Percentiles rank a stretch among this genome's conserved stretches.
Conservation (phyloP, 2,113 vertebrate species). For the Noturus placidus region DNA sequence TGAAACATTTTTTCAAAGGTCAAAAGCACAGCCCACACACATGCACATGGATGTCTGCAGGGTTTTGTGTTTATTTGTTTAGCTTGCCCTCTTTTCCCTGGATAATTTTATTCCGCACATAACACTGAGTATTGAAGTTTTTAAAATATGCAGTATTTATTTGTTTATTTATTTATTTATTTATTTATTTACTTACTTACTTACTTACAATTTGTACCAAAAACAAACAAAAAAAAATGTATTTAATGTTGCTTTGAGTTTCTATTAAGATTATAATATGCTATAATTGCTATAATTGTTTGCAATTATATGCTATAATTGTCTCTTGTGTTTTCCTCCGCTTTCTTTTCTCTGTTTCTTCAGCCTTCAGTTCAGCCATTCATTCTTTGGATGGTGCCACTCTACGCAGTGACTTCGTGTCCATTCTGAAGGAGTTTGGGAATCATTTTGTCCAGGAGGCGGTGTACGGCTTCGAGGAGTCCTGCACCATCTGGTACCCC, state of each 20-base stretch:
- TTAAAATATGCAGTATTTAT: not conserved
- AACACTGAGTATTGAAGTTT: slow-evolving; percentile 12
- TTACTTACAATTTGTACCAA: not conserved
- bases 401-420: slow-evolving; percentile 86
- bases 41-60: slow-evolving; percentile 18
- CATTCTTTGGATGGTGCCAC: slow-evolving; percentile 94
- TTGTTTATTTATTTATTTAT: not conserved
- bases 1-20: not conserved
- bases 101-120: slow-evolving; percentile 1
- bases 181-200: too few relatives aligned
- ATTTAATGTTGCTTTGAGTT: not conserved
- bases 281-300: too few relatives aligned
- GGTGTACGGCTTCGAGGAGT: slow-evolving; percentile 94
- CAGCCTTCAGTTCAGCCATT: slow-evolving; percentile 90
- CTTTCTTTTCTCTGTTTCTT: not conserved
- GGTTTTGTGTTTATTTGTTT: slow-evolving; percentile 13
- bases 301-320: too few relatives aligned
- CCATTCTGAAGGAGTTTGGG: slow-evolving; percentile 92
- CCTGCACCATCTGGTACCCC: slow-evolving; percentile 98
- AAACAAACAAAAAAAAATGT: not conserved
- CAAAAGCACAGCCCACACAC: slow-evolving; percentile 33
- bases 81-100: slow-evolving; percentile 19
- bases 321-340: not conserved
- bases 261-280: not conserved
- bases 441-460: slow-evolving; percentile 98